Base-by-base conservation (phyloP, 2,888 invertebrate species). In the Epicampocera succincta region DNA sequence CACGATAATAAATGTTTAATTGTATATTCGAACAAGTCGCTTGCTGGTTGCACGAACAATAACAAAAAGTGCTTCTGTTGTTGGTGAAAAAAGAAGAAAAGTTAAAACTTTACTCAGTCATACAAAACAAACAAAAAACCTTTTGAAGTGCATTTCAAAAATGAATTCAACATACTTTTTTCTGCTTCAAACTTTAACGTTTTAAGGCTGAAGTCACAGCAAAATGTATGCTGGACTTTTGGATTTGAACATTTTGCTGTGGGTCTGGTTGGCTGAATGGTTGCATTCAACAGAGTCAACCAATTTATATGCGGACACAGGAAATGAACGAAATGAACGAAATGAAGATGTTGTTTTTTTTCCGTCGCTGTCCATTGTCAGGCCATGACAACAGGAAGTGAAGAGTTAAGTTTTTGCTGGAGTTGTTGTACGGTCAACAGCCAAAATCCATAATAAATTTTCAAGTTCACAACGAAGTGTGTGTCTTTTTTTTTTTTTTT, bases 1-100 rank as follows among this genome's bases (percentile, higher is more conserved):
- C 82, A 82, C 52, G 69, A 78, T 82, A 82, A 82, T 82, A 82
- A 82, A 82, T 78, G 82, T 78, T 60, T 54, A 77, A 69, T 69
- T 65, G 50, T 58, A 66, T 52, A 76, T 76, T 61, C 44, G 68
- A 46, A 80, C 48, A 56, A 72, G 61, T 66, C 42, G 17, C 33
- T 33, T 5, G 13, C 69, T 71, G 38, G 58, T 48, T 69, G 69
- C 13, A 17, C 15, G 44, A 72, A 76, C 42, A 60, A 44, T 15
- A 50, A 56, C 58, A 76, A 44, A 68, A 44, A 29, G 19, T 6
- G n/a, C 17, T 25, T 21, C 40, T 42, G 9, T 11, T 33, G 8
- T 21, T 21, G 40, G 33, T 33, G 13, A 6, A 15, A 19, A 42
- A 58, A 44, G 44, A 33, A 38, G 21, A 13, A 12, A 52, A 68